Evolutionary conservation across 2,888 invertebrate genomes (phyloP), one percentile per base, ranked within the genome.

Genomic region (Rhagonycha fulva): DNA sequence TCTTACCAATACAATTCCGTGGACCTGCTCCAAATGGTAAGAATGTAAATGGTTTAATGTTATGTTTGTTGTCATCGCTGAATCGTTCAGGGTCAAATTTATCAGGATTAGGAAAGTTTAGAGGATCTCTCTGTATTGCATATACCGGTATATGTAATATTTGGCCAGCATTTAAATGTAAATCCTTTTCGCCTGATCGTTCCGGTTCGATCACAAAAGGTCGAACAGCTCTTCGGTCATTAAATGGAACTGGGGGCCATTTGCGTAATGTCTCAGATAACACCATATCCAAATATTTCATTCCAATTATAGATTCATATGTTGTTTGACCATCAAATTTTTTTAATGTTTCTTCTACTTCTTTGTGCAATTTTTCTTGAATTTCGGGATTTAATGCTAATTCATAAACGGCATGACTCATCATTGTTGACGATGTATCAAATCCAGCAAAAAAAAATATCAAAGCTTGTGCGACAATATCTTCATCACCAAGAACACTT

Each of bases 231-330:
- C 86, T 79, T 74, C 92, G 86, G 81, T 92, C 91, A 80, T 89
- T 81, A 0, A 89, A 77, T 0, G 88, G 77, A 1, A 88, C 88
- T 0, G 89, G 87, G 0, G 90, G 86, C 89, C 90, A 90, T 78
- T 87, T 88, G 68, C 91, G 86, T 19, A 89, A 81, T 0, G 89
- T 87, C 84, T 91, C 91, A 87, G 78, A 63, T 12, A 61, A n/a
- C n/a, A 90, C 89, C 90, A 90, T 90, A 70, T 91, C 91, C 86
- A 91, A 83, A 71, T 91, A 91, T 10, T 86, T 85, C 89, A 91
- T 88, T 24, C 28, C 60, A n/a, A 47, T 26, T 63, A 62, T 9
- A 10, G 24, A 85, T 14, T 88, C 89, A 76, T 90, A 91, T 70
- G 85, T 87, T 0, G 91, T 85, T 11, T 85, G 86, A 7, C 87